Conservation (phyloP, 2,113 vertebrate species). For the Thamnaconus septentrionalis region DNA sequence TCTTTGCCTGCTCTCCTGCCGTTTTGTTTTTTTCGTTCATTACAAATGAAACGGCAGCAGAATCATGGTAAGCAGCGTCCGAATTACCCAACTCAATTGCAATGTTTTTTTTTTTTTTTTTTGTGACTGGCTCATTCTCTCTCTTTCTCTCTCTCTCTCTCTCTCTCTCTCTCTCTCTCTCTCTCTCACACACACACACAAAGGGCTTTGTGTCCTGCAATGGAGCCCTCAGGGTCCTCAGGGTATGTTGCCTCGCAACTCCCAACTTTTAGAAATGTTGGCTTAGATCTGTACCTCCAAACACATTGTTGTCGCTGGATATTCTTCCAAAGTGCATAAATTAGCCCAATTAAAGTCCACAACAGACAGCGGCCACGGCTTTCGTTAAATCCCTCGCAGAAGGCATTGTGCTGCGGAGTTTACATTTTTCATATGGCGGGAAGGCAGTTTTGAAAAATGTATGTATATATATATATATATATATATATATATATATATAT, state of each 20-base stretch:
- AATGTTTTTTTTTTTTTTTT: conserved; percentile 5
- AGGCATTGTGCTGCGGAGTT: conserved; percentile 4
- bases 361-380: conserved; percentile 8
- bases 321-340: conserved; percentile 1
- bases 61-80: background rate
- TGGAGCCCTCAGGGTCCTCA: conserved; percentile 28
- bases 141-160: no score
- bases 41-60: background rate
- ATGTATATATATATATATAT: no score
- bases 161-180: no score
- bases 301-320: conserved; percentile 28
- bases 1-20: no score
- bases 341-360: conserved; percentile 3
- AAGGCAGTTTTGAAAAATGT: background rate
- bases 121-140: conserved; percentile 17
- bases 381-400: conserved; percentile 14
- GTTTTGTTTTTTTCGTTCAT: background rate
- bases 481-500: no score
- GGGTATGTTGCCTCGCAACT: conserved; percentile 31
- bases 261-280: conserved; percentile 27
- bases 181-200: conserved; percentile 16
- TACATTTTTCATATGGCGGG: conserved; percentile 6
- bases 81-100: conserved; percentile 5
- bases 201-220: conserved; percentile 44
- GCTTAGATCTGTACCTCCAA: conserved; percentile 29